Base-by-base conservation (phyloP, 2,113 vertebrate genomes). In the Microtus oregoni region DNA sequence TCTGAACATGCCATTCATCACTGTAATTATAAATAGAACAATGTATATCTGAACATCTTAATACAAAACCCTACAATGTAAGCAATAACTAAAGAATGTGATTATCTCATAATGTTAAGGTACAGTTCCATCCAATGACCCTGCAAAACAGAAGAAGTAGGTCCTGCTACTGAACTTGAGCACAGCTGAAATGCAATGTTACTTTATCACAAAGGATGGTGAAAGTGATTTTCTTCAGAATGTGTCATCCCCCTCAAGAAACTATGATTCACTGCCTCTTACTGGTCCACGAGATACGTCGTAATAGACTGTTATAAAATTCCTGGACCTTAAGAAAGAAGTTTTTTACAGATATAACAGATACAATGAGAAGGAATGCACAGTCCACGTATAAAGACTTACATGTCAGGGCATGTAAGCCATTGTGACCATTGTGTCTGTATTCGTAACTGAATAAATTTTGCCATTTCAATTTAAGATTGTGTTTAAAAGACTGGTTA, bases 151-250 rank as follows among this genome's bases (percentile, higher is more conserved):
- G 17, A 61, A 47, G 20, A n/a, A 47, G 5, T 13, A 3, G 58
- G 15, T 12, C 14, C 12, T 28, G 13, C 63, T 47, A 85, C 4
- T 55, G 19, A 38, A 61, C 61, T 26, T 83, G 8, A 41, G 72
- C 4, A 17, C 68, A 70, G 30, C 19, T 65, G 6, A 93, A 65
- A 58, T 38, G 38, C 24, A 63, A 41, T 11, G n/a, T 72, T 15
- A 89, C 81, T n/a, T 89, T 89, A 87, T 73, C 67, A 95, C n/a
- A 86, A 76, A 28, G 85, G 65, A 89, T 15, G 5, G 7, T 41
- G 20, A 58, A 76, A 87, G 3, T 5, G 28, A 86, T 76, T 83
- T 88, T 77, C 20, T 94, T 77, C 4, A 30, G 26, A 86, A 5
- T 24, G 44, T 50, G 44, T 28, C 7, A 92, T 76, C 85, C 73